A percentile compares a stretch with the other conserved stretches of the same genome.
These are phyloP conservation scores for Actinia tenebrosa DNA, from an alignment of 64 coral and sea anemone genomes.

Conservation along the genomic window DNA sequence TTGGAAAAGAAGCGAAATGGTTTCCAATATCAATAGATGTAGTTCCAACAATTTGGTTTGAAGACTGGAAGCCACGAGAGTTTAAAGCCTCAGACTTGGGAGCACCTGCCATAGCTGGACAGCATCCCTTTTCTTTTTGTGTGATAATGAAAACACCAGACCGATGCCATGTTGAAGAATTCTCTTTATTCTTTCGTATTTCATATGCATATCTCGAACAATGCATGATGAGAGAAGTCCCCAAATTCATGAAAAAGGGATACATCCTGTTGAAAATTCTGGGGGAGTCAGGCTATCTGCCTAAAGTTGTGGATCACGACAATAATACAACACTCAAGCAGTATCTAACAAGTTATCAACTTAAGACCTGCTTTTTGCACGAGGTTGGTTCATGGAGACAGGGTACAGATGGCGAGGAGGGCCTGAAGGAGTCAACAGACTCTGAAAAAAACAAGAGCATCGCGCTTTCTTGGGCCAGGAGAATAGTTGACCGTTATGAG, in stretches of 20 bases:
- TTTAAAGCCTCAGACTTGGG: neutral
- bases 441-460: neutral
- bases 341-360: constrained; percentile 31
- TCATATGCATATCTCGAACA: constrained; percentile 32
- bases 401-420: neutral
- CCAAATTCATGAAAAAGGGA: constrained; percentile 19
- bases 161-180: constrained; percentile 25
- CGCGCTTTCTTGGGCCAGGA: constrained; percentile 3
- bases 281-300: neutral
- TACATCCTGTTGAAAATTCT: constrained; percentile 32
- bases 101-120: neutral
- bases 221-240: constrained; percentile 14
- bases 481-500: constrained; percentile 13
- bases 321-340: constrained; percentile 1
- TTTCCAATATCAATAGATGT: constrained; percentile 29
- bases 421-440: neutral
- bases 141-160: constrained; percentile 27
- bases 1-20: constrained; percentile 24
- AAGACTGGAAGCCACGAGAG: constrained; percentile 19
- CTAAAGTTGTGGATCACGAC: constrained; percentile 37
- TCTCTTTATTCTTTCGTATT: constrained; percentile 20
- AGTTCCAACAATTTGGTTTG: constrained; percentile 31
- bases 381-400: constrained; percentile 12
- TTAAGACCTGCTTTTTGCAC: constrained; percentile 34
- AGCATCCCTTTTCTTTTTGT: neutral